Evolutionary conservation across 2,888 invertebrate genomes (phyloP).

Genomic region (Leptopilina drosophilae): DNA sequence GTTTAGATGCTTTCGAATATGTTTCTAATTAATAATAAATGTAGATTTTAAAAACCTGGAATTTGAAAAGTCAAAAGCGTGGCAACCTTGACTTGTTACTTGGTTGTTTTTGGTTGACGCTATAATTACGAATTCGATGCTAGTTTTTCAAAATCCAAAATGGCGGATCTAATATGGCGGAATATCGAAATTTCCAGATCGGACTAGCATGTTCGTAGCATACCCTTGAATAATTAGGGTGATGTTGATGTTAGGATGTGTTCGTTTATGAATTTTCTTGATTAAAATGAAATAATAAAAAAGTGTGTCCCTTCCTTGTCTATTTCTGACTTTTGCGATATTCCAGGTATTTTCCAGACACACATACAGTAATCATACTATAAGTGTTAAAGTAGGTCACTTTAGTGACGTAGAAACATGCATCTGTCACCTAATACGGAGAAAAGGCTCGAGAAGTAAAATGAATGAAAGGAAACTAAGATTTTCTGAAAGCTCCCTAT

Average conservation of each 20-base stretch:
- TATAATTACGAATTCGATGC: too few relatives aligned
- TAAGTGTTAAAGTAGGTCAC: conserved; percentile 30
- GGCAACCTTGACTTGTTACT: too few relatives aligned
- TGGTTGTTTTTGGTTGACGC: too few relatives aligned
- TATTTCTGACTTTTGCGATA: conserved; percentile 21
- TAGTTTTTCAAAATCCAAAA: too few relatives aligned
- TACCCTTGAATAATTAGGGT: too few relatives aligned
- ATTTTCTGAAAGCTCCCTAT: conserved; percentile 25
- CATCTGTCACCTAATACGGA: conserved; percentile 19
- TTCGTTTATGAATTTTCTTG: background rate
- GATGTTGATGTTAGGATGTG: background rate
- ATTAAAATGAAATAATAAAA: background rate
- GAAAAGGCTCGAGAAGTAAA: conserved; percentile 25
- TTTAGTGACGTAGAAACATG: background rate
- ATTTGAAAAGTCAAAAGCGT: too few relatives aligned
- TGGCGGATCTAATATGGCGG: too few relatives aligned
- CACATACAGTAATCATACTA: conserved; percentile 3
- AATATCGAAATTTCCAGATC: too few relatives aligned
- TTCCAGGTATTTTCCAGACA: background rate
- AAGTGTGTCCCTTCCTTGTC: background rate
- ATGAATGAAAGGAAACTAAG: conserved; percentile 29
- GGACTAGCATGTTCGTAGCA: too few relatives aligned
- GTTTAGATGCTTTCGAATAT: too few relatives aligned
- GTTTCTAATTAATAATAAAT: too few relatives aligned
- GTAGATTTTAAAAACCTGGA: too few relatives aligned